These are phyloP conservation scores for Arrhopalites spinosus DNA, from an alignment of 2,888 invertebrate genomes.

Conservation along the genomic window DNA sequence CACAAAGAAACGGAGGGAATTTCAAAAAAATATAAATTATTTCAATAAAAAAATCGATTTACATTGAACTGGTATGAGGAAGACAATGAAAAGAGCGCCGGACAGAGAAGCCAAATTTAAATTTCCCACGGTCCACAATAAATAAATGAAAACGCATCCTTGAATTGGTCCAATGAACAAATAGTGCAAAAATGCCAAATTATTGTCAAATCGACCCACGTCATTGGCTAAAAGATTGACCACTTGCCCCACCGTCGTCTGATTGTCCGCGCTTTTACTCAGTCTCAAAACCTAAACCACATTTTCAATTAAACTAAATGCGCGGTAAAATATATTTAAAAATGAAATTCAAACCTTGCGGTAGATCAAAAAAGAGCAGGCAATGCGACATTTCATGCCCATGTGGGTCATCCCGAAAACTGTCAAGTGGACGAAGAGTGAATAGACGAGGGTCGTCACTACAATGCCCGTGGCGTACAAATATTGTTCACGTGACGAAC, in stretches of 20 bases:
- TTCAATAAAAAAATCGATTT: constrained; percentile 38
- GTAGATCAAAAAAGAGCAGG: constrained; percentile 80
- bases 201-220: constrained; percentile 88
- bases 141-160: constrained; percentile 76
- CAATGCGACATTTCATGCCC: constrained; percentile 82
- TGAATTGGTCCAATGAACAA: constrained; percentile 88
- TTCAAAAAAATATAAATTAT: background rate
- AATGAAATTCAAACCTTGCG: constrained; percentile 70
- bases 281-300: constrained; percentile 70
- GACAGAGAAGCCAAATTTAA: constrained; percentile 73
- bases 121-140: constrained; percentile 79
- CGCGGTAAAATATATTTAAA: background rate
- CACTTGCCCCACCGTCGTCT: constrained; percentile 89
- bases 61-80: constrained; percentile 86
- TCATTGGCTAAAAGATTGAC: constrained; percentile 95
- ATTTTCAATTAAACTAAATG: background rate
- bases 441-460: constrained; percentile 67
- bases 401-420: constrained; percentile 81
- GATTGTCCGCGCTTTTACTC: constrained; percentile 79
- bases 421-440: constrained; percentile 84
- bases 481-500: constrained; percentile 39
- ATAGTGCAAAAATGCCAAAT: constrained; percentile 85
- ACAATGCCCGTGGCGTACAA: constrained; percentile 49
- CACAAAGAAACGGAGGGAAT: background rate
- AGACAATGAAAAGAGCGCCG: constrained; percentile 76